These are phyloP conservation scores for Hylyphantes graminicola DNA, from an alignment of 1,140 invertebrate genomes.

Conservation along the genomic window DNA sequence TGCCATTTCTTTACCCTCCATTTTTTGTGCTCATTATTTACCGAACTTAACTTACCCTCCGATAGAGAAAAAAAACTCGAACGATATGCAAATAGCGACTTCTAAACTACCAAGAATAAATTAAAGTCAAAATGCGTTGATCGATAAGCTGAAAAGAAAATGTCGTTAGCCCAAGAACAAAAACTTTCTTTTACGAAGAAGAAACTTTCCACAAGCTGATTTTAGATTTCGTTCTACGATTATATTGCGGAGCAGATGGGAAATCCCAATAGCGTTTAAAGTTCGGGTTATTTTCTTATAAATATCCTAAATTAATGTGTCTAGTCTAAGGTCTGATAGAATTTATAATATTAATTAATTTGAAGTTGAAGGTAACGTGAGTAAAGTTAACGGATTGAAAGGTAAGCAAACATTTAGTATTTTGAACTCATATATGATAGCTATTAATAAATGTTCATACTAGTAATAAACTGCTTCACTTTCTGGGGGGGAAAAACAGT, in stretches of 20 bases:
- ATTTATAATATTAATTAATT: no score
- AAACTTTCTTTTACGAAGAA: conserved; percentile 8
- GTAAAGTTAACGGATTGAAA: no score
- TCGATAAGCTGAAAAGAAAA: conserved; percentile 26
- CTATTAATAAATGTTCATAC: no score
- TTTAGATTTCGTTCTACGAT: conserved; percentile 14
- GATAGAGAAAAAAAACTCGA: conserved; percentile 8
- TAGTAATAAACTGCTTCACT: no score
- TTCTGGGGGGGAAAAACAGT: no score
- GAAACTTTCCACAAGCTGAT: background rate
- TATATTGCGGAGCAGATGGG: conserved; percentile 23
- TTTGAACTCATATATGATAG: no score
- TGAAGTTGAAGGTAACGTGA: no score
- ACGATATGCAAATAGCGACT: conserved; percentile 24
- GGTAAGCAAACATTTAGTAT: no score
- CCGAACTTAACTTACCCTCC: background rate
- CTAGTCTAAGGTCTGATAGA: no score
- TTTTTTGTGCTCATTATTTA: conserved; percentile 12
- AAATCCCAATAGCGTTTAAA: background rate
- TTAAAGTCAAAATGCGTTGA: conserved; percentile 35
- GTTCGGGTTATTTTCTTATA: no score
- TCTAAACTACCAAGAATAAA: conserved; percentile 36
- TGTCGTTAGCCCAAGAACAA: conserved; percentile 4
- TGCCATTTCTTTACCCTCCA: background rate
- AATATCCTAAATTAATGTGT: no score